Conservation (phyloP, 2,888 invertebrate species). For the Epistrophe grossulariae region DNA sequence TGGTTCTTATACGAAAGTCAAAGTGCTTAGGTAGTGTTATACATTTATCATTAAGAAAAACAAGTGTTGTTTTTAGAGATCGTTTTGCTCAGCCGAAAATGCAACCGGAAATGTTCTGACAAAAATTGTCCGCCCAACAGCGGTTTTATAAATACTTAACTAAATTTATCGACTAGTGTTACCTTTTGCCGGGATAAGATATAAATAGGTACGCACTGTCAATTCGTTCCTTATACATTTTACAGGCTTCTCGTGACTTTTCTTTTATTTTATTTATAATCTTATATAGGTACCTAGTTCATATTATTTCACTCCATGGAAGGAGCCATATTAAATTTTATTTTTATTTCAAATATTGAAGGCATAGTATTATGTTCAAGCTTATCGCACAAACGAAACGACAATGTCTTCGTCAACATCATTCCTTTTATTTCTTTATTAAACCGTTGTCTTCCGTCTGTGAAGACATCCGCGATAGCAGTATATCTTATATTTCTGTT, state of each 20-base stretch:
- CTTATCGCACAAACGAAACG: constrained; percentile 19
- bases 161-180: too few relatives aligned
- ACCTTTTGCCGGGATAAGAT: too few relatives aligned
- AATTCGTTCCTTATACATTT: too few relatives aligned
- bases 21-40: too few relatives aligned
- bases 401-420: constrained; percentile 10
- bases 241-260: background rate
- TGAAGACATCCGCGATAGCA: constrained; percentile 19
- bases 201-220: too few relatives aligned
- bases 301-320: constrained; percentile 15
- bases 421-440: constrained; percentile 17
- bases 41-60: too few relatives aligned
- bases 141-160: too few relatives aligned
- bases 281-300: background rate
- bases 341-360: constrained; percentile 61
- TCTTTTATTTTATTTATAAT: background rate
- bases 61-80: too few relatives aligned
- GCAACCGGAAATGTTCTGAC: too few relatives aligned
- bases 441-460: constrained; percentile 29
- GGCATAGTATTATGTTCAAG: background rate
- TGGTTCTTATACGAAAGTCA: too few relatives aligned
- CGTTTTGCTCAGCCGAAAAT: too few relatives aligned
- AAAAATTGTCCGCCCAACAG: too few relatives aligned
- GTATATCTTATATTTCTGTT: background rate
- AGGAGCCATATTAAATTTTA: constrained; percentile 43